phyloP scores from a whole-genome alignment of 92 coral and sea anemone genomes.

The Muricea muricata region DNA sequence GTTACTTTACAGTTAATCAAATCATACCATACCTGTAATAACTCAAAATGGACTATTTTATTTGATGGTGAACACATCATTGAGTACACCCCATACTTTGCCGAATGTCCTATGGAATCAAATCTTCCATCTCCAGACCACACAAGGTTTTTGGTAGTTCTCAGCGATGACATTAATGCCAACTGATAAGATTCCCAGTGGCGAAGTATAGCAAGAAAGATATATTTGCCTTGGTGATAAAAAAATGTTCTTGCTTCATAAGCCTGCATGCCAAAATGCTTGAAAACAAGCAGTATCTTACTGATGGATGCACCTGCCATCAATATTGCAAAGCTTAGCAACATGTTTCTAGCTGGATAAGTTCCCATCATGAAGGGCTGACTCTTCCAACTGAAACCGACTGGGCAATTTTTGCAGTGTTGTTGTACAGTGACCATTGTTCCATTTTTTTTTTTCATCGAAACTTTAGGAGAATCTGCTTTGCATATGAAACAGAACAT shows the following conservation, averaged over 20 bases:
- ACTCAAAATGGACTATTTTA: conserved; percentile 23
- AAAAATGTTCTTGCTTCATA: conserved; percentile 21
- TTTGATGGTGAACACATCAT: conserved; percentile 5
- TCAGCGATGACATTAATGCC: neutral
- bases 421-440: neutral
- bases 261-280: conserved; percentile 21
- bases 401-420: neutral
- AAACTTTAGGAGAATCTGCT: neutral
- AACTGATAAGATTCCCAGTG: conserved; percentile 18
- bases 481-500: conserved; percentile 8
- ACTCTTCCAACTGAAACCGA: conserved; percentile 1
- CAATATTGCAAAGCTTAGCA: conserved; percentile 9
- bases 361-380: neutral
- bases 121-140: conserved; percentile 41
- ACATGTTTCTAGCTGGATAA: conserved; percentile 25
- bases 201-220: conserved; percentile 14
- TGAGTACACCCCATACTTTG: conserved; percentile 22
- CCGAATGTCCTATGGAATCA: conserved; percentile 32
- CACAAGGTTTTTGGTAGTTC: neutral
- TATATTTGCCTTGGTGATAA: conserved; percentile 13
- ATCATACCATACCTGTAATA: conserved; percentile 27
- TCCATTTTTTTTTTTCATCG: neutral
- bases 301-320: conserved; percentile 25
- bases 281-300: conserved; percentile 20
- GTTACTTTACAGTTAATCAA: no score